A percentile compares a stretch with the other conserved stretches of the same genome.
These are phyloP conservation scores for Lepidocyrtinus sp. DNA, from an alignment of 2,888 invertebrate genomes.

Conservation along the genomic window DNA sequence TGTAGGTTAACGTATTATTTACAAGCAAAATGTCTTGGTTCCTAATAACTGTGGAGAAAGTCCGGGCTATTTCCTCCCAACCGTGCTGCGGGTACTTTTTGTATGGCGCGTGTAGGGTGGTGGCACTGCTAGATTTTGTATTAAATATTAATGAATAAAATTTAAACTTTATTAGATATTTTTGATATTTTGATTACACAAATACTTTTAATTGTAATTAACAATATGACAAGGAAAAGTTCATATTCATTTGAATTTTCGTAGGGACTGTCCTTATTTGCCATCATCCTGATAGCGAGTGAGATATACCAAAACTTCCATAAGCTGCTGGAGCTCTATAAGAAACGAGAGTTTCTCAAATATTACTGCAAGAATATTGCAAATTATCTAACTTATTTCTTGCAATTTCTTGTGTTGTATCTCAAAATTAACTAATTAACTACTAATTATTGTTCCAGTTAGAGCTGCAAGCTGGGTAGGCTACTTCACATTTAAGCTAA, in stretches of 20 bases:
- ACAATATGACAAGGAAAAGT: background rate
- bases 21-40: too few relatives aligned
- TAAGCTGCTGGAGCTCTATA: constrained; percentile 5
- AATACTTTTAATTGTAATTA: constrained; percentile 1
- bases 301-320: constrained; percentile 38
- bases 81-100: constrained; percentile 60
- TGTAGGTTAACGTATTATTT: too few relatives aligned
- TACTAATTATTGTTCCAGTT: constrained; percentile 37
- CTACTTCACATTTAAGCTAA: constrained; percentile 32
- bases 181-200: background rate
- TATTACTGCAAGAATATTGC: constrained; percentile 40
- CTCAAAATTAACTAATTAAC: background rate
- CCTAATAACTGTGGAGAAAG: too few relatives aligned
- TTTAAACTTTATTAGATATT: too few relatives aligned
- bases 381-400: background rate
- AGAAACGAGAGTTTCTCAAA: background rate
- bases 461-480: constrained; percentile 37
- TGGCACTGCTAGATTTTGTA: constrained; percentile 54
- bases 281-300: constrained; percentile 39
- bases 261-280: constrained; percentile 49
- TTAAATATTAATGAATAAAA: too few relatives aligned
- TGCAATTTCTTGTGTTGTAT: background rate
- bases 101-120: constrained; percentile 47
- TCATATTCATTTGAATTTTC: background rate
- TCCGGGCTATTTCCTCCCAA: constrained; percentile 30